A percentile compares a stretch with the other conserved stretches of the same genome.
Conservation (phyloP, 2,888 invertebrate genomes). For the Eilema griseolum region DNA sequence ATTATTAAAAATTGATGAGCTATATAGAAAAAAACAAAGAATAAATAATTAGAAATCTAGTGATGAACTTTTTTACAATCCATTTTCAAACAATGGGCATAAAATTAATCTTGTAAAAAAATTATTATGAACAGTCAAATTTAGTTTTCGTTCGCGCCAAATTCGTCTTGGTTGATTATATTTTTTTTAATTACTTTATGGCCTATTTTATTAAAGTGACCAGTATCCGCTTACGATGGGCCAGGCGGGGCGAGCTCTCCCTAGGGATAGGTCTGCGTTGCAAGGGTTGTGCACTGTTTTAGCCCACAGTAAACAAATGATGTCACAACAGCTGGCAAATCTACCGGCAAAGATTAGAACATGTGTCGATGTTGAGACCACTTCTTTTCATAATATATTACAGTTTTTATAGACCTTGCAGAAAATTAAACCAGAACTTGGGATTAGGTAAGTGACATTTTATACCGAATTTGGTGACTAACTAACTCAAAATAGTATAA, state of each 20-base stretch:
- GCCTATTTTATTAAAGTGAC: too few species aligned
- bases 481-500: too few species aligned
- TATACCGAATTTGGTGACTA: too few species aligned
- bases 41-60: not conserved
- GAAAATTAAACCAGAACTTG: too few species aligned
- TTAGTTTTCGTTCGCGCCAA: too few species aligned
- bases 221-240: slow-evolving; percentile 60
- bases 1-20: not conserved
- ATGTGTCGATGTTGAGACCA: slow-evolving; percentile 25
- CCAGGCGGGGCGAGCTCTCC: slow-evolving; percentile 65
- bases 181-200: not conserved
- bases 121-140: too few species aligned
- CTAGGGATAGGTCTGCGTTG: slow-evolving; percentile 49
- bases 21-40: too few species aligned
- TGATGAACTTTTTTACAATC: not conserved
- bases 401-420: too few species aligned
- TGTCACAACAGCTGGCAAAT: slow-evolving; percentile 32
- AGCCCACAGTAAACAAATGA: slow-evolving; percentile 39
- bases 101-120: not conserved
- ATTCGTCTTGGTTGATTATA: too few species aligned
- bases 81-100: not conserved
- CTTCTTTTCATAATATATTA: too few species aligned
- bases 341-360: slow-evolving; percentile 28
- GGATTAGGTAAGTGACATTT: too few species aligned
- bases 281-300: slow-evolving; percentile 61